Evolutionary conservation across 2,113 vertebrate species (phyloP).

Genomic region (Ptyas mucosa): DNA sequence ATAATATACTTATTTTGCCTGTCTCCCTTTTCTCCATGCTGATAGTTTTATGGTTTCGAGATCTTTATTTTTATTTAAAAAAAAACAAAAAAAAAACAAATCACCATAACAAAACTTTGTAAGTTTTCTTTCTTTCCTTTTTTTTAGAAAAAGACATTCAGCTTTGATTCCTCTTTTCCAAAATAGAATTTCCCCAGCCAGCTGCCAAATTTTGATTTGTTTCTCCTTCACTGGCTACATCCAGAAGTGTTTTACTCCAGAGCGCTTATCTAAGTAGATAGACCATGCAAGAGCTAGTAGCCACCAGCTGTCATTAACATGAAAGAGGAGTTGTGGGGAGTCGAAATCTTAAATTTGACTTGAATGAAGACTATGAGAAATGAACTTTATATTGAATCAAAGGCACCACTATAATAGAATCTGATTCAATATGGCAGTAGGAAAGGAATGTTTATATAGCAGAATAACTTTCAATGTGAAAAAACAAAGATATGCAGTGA

Average conservation of each 20-base stretch:
- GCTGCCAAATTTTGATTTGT: neutral
- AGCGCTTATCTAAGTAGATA: neutral
- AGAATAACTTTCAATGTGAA: conserved; percentile 51
- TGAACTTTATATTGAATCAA: conserved; percentile 48
- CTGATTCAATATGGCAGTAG: conserved; percentile 48
- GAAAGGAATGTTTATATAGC: conserved; percentile 55
- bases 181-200: neutral
- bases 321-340: neutral
- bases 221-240: neutral
- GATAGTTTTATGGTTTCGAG: neutral
- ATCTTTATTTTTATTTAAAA: neutral
- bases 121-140: neutral
- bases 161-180: neutral
- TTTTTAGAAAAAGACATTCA: neutral
- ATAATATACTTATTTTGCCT: neutral
- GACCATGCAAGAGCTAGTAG: neutral
- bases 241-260: neutral
- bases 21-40: neutral
- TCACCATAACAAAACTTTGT: neutral
- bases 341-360: conserved; percentile 12
- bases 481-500: conserved; percentile 49
- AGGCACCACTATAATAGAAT: conserved; percentile 33
- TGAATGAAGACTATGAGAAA: conserved; percentile 5
- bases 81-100: neutral
- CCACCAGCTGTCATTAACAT: neutral